These are phyloP conservation scores for Uria aalge DNA, from an alignment of 2,113 vertebrate genomes.

Conservation along the genomic window DNA sequence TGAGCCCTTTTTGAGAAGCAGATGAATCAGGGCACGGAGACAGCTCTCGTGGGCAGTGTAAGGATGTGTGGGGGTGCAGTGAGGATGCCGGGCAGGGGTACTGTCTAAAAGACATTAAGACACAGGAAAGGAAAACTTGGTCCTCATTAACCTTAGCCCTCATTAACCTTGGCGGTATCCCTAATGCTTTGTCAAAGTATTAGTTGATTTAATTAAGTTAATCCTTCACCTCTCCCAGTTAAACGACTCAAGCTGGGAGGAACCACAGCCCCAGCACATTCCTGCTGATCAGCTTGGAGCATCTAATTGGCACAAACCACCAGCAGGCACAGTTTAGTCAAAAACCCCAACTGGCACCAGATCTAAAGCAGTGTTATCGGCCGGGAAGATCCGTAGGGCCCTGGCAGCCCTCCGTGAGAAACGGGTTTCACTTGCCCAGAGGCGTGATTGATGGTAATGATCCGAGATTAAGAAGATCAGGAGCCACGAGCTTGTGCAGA, in stretches of 20 bases:
- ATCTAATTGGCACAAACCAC: neutral
- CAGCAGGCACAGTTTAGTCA: neutral
- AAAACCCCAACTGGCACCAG: neutral
- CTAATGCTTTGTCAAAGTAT: neutral
- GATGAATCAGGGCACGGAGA: rapidly evolving
- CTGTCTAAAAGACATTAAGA: neutral
- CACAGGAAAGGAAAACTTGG: neutral
- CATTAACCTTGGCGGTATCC: neutral
- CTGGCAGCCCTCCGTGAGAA: neutral
- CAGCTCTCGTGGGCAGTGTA: rapidly evolving
- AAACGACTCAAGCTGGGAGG: neutral
- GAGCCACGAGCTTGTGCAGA: neutral
- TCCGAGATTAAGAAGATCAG: slow-evolving; percentile 43
- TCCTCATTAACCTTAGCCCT: neutral
- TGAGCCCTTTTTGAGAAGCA: neutral
- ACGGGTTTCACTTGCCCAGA: neutral
- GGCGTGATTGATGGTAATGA: slow-evolving; percentile 21
- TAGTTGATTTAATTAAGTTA: slow-evolving; percentile 40
- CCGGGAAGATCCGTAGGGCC: neutral
- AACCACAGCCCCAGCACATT: neutral
- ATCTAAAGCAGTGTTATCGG: neutral
- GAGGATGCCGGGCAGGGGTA: neutral
- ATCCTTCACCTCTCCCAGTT: slow-evolving; percentile 15
- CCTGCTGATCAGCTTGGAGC: neutral
- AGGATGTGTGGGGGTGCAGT: neutral